These are phyloP conservation scores for Heliconius nattereri DNA, from an alignment of 1,140 invertebrate species.

Conservation along the genomic window DNA sequence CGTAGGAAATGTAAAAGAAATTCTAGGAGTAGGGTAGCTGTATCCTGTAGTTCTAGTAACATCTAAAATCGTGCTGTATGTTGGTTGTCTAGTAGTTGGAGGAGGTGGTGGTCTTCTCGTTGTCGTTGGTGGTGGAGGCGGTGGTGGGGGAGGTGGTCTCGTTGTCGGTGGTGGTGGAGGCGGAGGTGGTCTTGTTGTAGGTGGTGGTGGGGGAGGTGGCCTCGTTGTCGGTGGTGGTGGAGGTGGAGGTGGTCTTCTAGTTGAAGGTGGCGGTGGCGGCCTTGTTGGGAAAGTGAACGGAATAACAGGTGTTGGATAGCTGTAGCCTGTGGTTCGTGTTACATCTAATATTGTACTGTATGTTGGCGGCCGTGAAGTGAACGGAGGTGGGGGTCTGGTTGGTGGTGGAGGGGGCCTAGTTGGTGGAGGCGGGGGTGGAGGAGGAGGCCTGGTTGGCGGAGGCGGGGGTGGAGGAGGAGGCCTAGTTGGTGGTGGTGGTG, in stretches of 20 bases:
- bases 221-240: conserved; percentile 11
- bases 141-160: background rate
- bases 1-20: conserved; percentile 47
- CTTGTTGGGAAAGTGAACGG: conserved; percentile 9
- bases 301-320: conserved; percentile 3
- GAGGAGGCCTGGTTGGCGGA: conserved; percentile 1
- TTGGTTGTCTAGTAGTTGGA: conserved; percentile 28
- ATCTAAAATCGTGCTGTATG: conserved; percentile 34
- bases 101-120: conserved; percentile 36
- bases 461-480: conserved; percentile 10
- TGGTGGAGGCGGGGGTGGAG: background rate
- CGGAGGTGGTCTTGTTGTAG: conserved; percentile 7
- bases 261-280: conserved; percentile 19
- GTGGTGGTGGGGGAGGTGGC: conserved; percentile 27
- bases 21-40: conserved; percentile 40
- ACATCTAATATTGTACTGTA: conserved; percentile 14
- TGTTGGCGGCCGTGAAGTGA: conserved; percentile 9
- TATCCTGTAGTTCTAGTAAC: conserved; percentile 31
- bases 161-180: conserved; percentile 12
- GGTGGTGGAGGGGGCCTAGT: background rate
- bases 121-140: conserved; percentile 26
- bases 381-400: no score
- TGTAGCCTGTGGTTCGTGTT: conserved; percentile 15
- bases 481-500: background rate
- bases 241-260: conserved; percentile 22